Base-by-base conservation (phyloP, 2,797 vertebrate species). In the Basileuterus tristriatus region DNA sequence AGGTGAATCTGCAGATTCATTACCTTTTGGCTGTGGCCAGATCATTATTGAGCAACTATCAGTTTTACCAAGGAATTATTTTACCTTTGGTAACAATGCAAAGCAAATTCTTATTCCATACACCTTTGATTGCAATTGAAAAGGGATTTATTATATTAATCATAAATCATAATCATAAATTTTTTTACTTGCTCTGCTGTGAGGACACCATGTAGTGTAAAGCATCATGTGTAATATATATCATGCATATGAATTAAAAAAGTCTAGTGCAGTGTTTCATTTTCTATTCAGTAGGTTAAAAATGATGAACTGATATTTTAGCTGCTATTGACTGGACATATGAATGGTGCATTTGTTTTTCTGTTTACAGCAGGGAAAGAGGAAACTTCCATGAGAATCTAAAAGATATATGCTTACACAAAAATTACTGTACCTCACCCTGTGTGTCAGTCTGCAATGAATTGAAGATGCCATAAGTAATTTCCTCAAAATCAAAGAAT, bases 31-130 rank as follows among this genome's bases (percentile, higher is more conserved):
- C 52, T 91, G 71, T 82, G 37, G 41, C 80, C 64, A 93, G 55
- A 64, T 30, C 7, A 16, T 75, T 80, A 87, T 1, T 87, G 64
- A 92, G 21, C 34, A 81, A 93, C 72, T 81, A 85, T 26, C 11
- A 91, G 22, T 92, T 96, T 94, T 94, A 89, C 84, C 71, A 95
- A 83, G 8, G 15, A 87, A 94, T 97, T 93, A 87, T 93, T 94
- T 96, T 92, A 55, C 36, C n/a, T 70, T 91, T 87, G 68, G 27
- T 55, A 96, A 90, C 9, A 30, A 16, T 46, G 4, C 39, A 88
- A 94, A 96, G 41, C 23, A 95, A 94, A 93, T 93, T 96, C 41
- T 92, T 89, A 80, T 72, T 55, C 64, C 16, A 60, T 52, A 74
- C 29, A 85, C 16, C 69, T 77, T 49, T 84, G 80, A 96, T 91